A percentile compares a stretch with the other conserved stretches of the same genome.
Conservation (phyloP, 2,888 invertebrate species). For the Drosophila pseudotalamancana region DNA sequence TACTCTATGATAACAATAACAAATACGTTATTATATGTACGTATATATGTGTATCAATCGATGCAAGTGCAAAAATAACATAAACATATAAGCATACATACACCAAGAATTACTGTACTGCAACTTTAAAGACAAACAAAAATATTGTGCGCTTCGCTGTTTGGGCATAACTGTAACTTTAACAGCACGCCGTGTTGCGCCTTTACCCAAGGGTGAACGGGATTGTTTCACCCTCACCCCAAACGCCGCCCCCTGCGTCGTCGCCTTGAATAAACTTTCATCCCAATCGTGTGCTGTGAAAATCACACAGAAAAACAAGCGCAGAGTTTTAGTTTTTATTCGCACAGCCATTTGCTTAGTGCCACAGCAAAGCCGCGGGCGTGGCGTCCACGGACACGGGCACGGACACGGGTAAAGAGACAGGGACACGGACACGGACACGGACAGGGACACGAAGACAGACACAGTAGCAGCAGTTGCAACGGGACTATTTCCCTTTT, state of each 20-base stretch:
- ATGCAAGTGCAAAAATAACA: background rate
- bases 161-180: conserved; percentile 34
- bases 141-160: conserved; percentile 13
- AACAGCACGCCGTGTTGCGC: conserved; percentile 58
- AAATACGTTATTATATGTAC: conserved; percentile 2
- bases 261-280: conserved; percentile 40
- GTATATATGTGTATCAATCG: background rate
- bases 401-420: conserved; percentile 14
- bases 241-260: background rate
- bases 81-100: background rate
- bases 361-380: conserved; percentile 53
- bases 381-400: conserved; percentile 34
- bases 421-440: conserved; percentile 13
- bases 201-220: conserved; percentile 35
- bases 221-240: conserved; percentile 23
- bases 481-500: conserved; percentile 39
- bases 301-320: conserved; percentile 50
- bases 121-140: conserved; percentile 6
- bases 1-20: conserved; percentile 2
- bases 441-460: background rate
- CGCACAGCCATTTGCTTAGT: conserved; percentile 43
- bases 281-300: conserved; percentile 47
- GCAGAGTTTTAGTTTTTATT: conserved; percentile 70
- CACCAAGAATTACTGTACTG: no score
- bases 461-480: conserved; percentile 26